A percentile compares a stretch with the other conserved stretches of the same genome.
These are phyloP conservation scores for Trichosurus vulpecula DNA, from an alignment of 2,797 vertebrate genomes.

Conservation along the genomic window DNA sequence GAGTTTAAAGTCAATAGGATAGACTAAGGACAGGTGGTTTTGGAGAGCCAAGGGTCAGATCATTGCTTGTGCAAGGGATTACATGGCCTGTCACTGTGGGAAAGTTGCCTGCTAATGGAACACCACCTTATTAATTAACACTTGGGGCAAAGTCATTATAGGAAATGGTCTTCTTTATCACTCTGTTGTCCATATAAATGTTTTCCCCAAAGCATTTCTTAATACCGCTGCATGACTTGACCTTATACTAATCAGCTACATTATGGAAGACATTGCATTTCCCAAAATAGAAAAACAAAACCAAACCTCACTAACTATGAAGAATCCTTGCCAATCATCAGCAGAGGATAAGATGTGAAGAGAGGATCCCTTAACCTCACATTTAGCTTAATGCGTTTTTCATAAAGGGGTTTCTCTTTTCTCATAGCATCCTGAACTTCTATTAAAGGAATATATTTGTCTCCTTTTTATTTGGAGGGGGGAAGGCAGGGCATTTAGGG, in stretches of 20 bases:
- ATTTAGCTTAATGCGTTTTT: not conserved
- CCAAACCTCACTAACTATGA: not conserved
- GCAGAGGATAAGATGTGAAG: not conserved
- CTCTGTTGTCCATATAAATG: not conserved
- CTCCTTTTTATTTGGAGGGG: no score
- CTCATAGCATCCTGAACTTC: not conserved
- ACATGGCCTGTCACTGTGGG: not conserved
- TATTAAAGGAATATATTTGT: not conserved
- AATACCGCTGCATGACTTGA: not conserved
- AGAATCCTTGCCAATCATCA: not conserved
- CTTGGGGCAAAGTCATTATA: not conserved
- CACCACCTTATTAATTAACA: not conserved
- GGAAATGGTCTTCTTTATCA: not conserved
- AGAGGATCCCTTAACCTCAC: not conserved
- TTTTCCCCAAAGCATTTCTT: not conserved
- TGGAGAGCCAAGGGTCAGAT: not conserved
- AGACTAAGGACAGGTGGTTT: not conserved
- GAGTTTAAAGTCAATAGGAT: conserved; percentile 37
- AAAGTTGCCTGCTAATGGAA: not conserved
- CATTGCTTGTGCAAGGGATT: not conserved
- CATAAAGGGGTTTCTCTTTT: not conserved
- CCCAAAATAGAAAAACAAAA: not conserved
- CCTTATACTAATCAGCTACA: not conserved
- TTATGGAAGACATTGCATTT: not conserved
- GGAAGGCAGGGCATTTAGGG: no score